These are phyloP conservation scores for Brachionus plicatilis DNA, from an alignment of 1,140 invertebrate species.

Conservation along the genomic window DNA sequence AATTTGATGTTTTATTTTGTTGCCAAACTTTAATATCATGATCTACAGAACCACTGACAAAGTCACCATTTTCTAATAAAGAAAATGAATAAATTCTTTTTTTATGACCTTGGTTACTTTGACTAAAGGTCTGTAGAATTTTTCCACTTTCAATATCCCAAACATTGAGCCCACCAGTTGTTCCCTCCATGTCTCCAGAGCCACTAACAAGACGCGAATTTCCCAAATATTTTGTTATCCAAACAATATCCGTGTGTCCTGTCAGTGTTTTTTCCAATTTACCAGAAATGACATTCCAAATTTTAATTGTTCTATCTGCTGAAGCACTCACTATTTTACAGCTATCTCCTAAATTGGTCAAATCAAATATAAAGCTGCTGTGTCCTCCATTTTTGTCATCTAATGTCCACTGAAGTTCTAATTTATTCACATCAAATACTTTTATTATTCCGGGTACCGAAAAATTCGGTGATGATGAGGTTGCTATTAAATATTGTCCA, in stretches of 20 bases:
- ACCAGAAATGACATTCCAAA: not conserved
- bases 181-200: not conserved
- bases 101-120: not conserved
- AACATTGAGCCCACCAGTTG: not conserved
- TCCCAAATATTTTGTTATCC: not conserved
- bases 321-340: not conserved
- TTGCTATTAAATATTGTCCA: not conserved
- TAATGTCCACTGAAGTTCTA: not conserved
- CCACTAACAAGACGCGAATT: not conserved
- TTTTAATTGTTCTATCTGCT: not conserved
- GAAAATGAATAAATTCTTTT: conserved; percentile 4
- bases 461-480: not conserved
- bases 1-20: not conserved
- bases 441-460: not conserved
- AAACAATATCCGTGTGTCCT: not conserved
- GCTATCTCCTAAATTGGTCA: not conserved
- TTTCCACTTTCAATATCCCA: not conserved
- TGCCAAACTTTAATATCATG: not conserved
- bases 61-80: not conserved
- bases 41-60: conserved; percentile 1
- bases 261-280: not conserved
- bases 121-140: not conserved
- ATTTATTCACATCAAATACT: conserved; percentile 7
- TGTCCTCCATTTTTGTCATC: not conserved
- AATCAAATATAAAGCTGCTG: not conserved